Evolutionary conservation across 2,888 invertebrate species (phyloP).

Genomic region (Drosophila anomalata): DNA sequence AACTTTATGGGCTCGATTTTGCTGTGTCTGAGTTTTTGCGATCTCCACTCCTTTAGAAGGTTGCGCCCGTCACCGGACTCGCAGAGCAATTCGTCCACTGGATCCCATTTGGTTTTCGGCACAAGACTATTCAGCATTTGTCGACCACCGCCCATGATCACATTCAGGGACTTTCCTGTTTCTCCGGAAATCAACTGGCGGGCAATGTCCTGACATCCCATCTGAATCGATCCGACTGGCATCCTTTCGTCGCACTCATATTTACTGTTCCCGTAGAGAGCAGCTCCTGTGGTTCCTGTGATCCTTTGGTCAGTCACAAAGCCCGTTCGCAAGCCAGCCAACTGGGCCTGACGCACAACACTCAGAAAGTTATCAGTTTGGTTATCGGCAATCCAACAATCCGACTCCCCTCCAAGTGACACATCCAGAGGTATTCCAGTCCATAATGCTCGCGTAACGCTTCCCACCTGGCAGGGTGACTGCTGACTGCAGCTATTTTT

Average conservation of each 20-base stretch:
- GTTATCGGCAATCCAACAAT: slow-evolving; percentile 85
- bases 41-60: slow-evolving; percentile 89
- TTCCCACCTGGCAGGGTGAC: slow-evolving; percentile 93
- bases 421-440: slow-evolving; percentile 87
- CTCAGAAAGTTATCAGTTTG: slow-evolving; percentile 80
- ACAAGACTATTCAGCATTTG: slow-evolving; percentile 87
- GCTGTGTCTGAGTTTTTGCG: slow-evolving; percentile 84
- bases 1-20: slow-evolving; percentile 32
- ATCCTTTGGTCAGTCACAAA: slow-evolving; percentile 94
- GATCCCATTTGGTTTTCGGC: slow-evolving; percentile 85
- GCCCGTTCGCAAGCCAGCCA: slow-evolving; percentile 90
- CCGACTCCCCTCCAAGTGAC: slow-evolving; percentile 84
- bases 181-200: slow-evolving; percentile 90
- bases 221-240: slow-evolving; percentile 84
- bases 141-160: slow-evolving; percentile 92
- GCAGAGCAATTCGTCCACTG: slow-evolving; percentile 87
- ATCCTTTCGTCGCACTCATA: slow-evolving; percentile 92
- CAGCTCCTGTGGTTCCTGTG: slow-evolving; percentile 92
- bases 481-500: slow-evolving; percentile 94
- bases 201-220: slow-evolving; percentile 91
- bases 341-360: slow-evolving; percentile 89
- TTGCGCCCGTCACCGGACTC: slow-evolving; percentile 89
- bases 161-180: slow-evolving; percentile 86
- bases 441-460: slow-evolving; percentile 92
- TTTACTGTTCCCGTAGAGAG: slow-evolving; percentile 89